Conservation (phyloP, 2,797 vertebrate genomes). For the Poecilia velifera region DNA sequence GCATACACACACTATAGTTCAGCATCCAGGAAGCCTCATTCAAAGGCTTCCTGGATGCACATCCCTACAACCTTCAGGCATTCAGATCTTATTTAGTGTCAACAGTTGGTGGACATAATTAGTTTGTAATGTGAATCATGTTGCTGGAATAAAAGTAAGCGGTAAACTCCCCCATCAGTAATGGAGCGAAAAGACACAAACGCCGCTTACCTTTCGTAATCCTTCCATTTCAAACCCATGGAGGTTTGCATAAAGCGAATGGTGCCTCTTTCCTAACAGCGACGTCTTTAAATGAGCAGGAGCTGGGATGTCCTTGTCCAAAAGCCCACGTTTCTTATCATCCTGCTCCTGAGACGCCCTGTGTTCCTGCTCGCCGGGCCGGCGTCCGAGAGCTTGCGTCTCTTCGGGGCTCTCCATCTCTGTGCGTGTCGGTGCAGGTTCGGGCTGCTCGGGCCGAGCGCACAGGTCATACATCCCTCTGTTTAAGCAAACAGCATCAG, state of each 20-base stretch:
- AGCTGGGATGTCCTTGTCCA: slow-evolving; percentile 43
- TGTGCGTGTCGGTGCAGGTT: slow-evolving; percentile 49
- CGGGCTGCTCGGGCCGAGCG: slow-evolving; percentile 71
- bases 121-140: not conserved
- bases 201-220: slow-evolving; percentile 76
- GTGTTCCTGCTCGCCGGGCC: slow-evolving; percentile 41
- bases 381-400: slow-evolving; percentile 53
- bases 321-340: slow-evolving; percentile 28
- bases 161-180: not conserved
- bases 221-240: slow-evolving; percentile 76
- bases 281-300: slow-evolving; percentile 53
- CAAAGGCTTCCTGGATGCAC: not conserved
- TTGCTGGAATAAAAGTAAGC: not conserved
- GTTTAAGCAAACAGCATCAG: slow-evolving; percentile 48
- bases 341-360: slow-evolving; percentile 47
- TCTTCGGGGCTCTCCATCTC: slow-evolving; percentile 67
- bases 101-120: not conserved
- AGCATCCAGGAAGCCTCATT: not conserved
- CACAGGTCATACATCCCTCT: slow-evolving; percentile 81
- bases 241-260: slow-evolving; percentile 81
- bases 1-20: no score
- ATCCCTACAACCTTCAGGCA: slow-evolving; percentile 4
- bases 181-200: slow-evolving; percentile 1
- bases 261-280: slow-evolving; percentile 79
- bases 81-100: not conserved